Conservation (phyloP, 2,797 vertebrate species). For the Onychomys torridus region DNA sequence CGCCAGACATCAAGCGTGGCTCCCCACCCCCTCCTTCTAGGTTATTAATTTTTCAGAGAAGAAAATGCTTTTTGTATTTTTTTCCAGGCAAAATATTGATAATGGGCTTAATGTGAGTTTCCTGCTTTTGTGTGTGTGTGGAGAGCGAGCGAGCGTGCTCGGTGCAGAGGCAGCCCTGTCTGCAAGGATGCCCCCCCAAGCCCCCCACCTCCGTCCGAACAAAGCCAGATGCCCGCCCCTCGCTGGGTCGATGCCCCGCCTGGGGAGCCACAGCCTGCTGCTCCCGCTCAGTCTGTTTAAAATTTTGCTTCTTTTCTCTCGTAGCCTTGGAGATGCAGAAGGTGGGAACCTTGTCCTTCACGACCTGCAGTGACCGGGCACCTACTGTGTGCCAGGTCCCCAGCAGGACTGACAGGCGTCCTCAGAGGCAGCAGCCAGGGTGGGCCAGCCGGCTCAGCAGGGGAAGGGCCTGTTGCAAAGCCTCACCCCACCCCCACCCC, state of each 20-base stretch:
- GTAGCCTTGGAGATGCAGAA: background rate
- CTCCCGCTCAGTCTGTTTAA: background rate
- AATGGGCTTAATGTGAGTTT: slow-evolving; percentile 74
- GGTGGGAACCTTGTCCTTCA: background rate
- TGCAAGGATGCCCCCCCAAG: background rate
- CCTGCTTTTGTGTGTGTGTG: slow-evolving; percentile 55
- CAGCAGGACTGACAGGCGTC: background rate
- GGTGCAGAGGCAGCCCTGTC: background rate
- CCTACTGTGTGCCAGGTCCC: background rate
- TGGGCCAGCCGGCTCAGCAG: background rate
- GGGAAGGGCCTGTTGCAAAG: background rate
- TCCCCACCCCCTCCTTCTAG: background rate
- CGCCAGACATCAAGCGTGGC: slow-evolving; percentile 26
- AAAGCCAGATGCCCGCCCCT: slow-evolving; percentile 44
- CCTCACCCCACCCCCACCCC: too few species aligned
- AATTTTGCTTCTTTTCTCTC: slow-evolving; percentile 38
- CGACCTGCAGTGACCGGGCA: background rate
- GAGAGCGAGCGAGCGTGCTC: background rate
- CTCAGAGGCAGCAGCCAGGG: background rate
- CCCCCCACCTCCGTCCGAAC: slow-evolving; percentile 4
- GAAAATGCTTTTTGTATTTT: slow-evolving; percentile 84
- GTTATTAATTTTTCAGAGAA: slow-evolving; percentile 86
- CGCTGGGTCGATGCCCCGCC: slow-evolving; percentile 46
- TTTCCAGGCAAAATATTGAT: slow-evolving; percentile 85
- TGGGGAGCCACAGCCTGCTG: slow-evolving; percentile 12